These are phyloP conservation scores for Zapornia atra DNA, from an alignment of 2,113 vertebrate species.

Conservation along the genomic window DNA sequence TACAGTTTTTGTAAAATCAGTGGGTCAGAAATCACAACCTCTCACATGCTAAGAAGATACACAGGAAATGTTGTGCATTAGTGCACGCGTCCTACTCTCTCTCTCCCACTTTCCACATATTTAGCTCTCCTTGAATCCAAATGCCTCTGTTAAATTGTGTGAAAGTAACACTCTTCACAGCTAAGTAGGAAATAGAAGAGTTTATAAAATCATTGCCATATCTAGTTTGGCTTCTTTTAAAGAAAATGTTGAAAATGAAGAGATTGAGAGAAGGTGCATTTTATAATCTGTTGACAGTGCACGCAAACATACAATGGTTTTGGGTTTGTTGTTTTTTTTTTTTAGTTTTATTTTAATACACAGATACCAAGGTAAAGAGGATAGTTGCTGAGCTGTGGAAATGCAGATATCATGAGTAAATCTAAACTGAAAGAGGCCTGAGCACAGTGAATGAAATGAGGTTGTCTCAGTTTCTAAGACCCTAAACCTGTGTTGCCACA, in stretches of 20 bases:
- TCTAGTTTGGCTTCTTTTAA: neutral
- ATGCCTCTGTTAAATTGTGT: neutral
- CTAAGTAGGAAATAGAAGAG: neutral
- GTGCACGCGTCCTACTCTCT: neutral
- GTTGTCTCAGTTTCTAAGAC: neutral
- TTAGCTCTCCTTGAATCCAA: neutral
- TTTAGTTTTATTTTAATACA: neutral
- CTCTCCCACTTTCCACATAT: fast-evolving
- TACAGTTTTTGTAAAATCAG: neutral
- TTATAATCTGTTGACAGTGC: neutral
- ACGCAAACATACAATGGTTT: fast-evolving
- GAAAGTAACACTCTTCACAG: neutral
- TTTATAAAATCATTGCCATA: neutral
- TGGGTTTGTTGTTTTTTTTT: neutral
- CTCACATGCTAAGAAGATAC: neutral
- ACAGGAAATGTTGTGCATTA: neutral
- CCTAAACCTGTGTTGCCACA: neutral
- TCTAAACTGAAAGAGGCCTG: neutral
- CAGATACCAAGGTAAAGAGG: neutral
- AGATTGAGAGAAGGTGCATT: neutral
- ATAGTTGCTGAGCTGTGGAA: neutral
- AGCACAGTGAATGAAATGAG: fast-evolving
- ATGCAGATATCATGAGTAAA: neutral
- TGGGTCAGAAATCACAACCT: neutral
- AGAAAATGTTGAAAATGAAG: neutral